Conservation (phyloP, 2,888 invertebrate genomes). For the Molorchus minor region DNA sequence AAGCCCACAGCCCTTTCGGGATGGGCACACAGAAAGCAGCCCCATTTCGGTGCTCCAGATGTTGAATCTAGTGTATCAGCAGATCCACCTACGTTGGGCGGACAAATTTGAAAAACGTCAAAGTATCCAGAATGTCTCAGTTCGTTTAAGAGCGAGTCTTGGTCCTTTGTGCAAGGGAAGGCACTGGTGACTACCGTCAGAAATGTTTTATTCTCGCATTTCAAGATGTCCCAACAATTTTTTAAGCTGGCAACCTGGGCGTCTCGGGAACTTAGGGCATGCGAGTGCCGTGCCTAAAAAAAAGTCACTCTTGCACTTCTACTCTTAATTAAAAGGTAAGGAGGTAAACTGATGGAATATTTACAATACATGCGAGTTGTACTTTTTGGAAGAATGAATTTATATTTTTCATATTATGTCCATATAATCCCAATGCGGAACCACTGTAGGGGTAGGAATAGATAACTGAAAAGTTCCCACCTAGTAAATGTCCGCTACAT, state of each 20-base stretch:
- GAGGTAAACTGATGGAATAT: too few species aligned
- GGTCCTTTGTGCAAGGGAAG: slow-evolving; percentile 91
- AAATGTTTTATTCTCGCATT: slow-evolving; percentile 89
- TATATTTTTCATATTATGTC: too few species aligned
- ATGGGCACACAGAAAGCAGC: slow-evolving; percentile 93
- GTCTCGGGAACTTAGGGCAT: slow-evolving; percentile 83
- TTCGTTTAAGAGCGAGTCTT: slow-evolving; percentile 86
- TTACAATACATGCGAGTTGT: too few species aligned
- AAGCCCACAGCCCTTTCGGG: slow-evolving; percentile 90
- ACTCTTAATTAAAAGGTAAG: too few species aligned
- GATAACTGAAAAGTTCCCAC: too few species aligned
- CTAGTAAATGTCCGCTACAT: too few species aligned
- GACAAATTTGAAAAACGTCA: slow-evolving; percentile 88
- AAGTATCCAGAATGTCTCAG: slow-evolving; percentile 87
- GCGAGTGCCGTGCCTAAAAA: slow-evolving; percentile 68
- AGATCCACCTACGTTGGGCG: slow-evolving; percentile 62
- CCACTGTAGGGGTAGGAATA: too few species aligned
- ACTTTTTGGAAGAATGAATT: too few species aligned
- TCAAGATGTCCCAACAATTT: slow-evolving; percentile 94
- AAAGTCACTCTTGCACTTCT: slow-evolving; percentile 3
- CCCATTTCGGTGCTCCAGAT: slow-evolving; percentile 76
- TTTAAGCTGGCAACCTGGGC: slow-evolving; percentile 84
- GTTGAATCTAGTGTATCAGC: slow-evolving; percentile 63
- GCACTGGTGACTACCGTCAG: slow-evolving; percentile 92
- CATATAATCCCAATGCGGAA: too few species aligned